Evolutionary conservation across 2,113 vertebrate species (phyloP).

Genomic region (Actenoides lindsayi): DNA sequence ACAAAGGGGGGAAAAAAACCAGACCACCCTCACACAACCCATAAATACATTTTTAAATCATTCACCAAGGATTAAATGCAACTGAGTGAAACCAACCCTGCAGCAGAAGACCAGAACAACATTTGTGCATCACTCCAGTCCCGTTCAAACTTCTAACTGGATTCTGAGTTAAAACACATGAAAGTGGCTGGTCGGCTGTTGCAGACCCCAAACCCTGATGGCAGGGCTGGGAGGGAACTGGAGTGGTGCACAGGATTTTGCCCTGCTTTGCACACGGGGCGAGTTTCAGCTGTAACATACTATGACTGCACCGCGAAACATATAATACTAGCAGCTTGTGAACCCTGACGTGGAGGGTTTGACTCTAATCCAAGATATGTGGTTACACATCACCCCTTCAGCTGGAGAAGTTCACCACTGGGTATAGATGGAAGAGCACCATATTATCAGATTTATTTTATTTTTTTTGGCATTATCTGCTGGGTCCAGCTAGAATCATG

Average conservation of each 20-base stretch:
- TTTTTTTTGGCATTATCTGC: neutral
- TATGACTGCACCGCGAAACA: conserved; percentile 44
- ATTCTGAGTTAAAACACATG: neutral
- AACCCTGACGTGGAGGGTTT: neutral
- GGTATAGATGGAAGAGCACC: conserved; percentile 25
- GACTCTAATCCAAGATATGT: conserved; percentile 19
- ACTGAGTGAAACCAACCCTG: neutral
- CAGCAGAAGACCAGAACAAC: neutral
- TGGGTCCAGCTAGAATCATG: neutral
- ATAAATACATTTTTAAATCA: conserved; percentile 55
- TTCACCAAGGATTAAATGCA: conserved; percentile 41
- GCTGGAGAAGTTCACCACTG: conserved; percentile 31
- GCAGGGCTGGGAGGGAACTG: neutral
- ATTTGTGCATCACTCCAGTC: neutral
- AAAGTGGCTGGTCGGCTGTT: neutral
- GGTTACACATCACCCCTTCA: conserved; percentile 17
- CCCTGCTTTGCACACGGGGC: neutral
- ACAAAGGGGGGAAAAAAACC: neutral
- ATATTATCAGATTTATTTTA: neutral
- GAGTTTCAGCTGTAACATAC: conserved; percentile 13
- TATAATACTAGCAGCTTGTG: conserved; percentile 49
- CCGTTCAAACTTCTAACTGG: neutral
- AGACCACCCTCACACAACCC: neutral
- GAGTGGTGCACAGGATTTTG: neutral
- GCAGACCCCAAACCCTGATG: neutral